Evolutionary conservation across 2,888 invertebrate genomes (phyloP).

Genomic region (Heteromyza rotundicornis): DNA sequence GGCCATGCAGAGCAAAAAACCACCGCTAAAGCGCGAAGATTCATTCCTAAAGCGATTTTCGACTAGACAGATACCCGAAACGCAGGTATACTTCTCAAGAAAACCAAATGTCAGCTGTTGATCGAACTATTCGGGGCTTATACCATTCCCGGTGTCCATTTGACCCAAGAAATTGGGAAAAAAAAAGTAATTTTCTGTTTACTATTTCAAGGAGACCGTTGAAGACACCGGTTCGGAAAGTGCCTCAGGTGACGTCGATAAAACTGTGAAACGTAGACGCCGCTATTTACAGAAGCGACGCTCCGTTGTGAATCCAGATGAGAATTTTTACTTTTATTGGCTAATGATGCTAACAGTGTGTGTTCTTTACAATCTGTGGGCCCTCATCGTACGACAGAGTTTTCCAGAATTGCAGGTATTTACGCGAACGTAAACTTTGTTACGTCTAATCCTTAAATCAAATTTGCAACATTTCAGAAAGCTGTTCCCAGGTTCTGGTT

Average conservation of each 20-base stretch:
- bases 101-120: too few relatives aligned
- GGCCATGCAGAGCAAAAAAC: constrained; percentile 89
- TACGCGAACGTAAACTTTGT: constrained; percentile 7
- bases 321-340: constrained; percentile 97
- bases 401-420: constrained; percentile 84
- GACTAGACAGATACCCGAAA: constrained; percentile 86
- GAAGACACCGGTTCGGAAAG: constrained; percentile 76
- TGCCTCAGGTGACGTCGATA: constrained; percentile 68
- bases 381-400: constrained; percentile 91
- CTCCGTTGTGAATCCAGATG: constrained; percentile 92
- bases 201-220: constrained; percentile 64
- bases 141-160: too few relatives aligned
- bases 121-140: too few relatives aligned
- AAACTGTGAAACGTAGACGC: constrained; percentile 68
- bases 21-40: constrained; percentile 87
- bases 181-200: too few relatives aligned
- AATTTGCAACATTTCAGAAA: constrained; percentile 65
- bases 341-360: constrained; percentile 85
- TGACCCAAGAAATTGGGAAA: too few relatives aligned
- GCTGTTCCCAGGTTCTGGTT: constrained; percentile 80
- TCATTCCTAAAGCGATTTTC: constrained; percentile 94
- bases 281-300: constrained; percentile 75
- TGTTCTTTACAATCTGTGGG: constrained; percentile 95
- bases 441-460: too few relatives aligned
- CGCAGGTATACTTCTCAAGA: constrained; percentile 76